These are phyloP conservation scores for Dendrolimus punctatus DNA, from an alignment of 1,140 invertebrate genomes.

Conservation along the genomic window DNA sequence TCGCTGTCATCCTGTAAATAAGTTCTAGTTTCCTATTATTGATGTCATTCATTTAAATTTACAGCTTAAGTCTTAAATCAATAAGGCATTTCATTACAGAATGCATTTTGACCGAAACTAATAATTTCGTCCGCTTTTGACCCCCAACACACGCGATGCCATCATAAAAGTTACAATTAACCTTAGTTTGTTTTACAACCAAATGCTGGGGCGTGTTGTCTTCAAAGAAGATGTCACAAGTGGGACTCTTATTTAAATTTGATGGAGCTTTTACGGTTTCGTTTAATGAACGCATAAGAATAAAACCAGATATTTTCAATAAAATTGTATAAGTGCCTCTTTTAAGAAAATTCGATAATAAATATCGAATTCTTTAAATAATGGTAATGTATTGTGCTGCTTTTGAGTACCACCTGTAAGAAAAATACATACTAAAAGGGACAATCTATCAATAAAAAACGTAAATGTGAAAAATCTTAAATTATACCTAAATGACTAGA, in stretches of 20 bases:
- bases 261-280: conserved; percentile 25
- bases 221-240: conserved; percentile 47
- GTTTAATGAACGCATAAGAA: conserved; percentile 21
- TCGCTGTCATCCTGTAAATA: no score
- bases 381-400: no score
- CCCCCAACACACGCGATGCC: conserved; percentile 45
- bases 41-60: no score
- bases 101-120: conserved; percentile 11
- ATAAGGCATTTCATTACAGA: no score
- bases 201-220: conserved; percentile 29
- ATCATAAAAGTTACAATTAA: conserved; percentile 61
- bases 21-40: no score
- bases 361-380: conserved; percentile 4
- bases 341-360: no score
- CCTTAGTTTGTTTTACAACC: conserved; percentile 51
- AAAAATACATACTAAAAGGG: no score
- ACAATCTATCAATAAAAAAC: no score
- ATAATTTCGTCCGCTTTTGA: conserved; percentile 42
- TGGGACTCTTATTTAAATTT: conserved; percentile 28
- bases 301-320: conserved; percentile 20
- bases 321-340: conserved; percentile 9
- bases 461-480: no score
- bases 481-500: no score
- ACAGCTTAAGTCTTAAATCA: no score
- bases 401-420: no score